Evolutionary conservation across 2,113 vertebrate genomes (phyloP).

Genomic region (Ursus arctos): DNA sequence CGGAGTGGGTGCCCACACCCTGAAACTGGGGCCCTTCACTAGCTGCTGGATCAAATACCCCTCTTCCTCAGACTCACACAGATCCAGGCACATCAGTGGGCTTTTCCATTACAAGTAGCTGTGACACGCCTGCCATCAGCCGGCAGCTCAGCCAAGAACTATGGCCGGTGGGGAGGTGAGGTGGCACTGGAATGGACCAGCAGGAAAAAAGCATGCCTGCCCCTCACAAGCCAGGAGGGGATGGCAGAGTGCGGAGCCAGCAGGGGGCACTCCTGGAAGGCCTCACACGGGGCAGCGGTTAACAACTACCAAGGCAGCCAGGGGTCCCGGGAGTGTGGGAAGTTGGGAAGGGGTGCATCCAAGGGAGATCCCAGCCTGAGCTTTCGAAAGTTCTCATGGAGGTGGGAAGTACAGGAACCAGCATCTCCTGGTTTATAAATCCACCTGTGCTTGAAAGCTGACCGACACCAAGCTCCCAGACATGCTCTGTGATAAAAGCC

Average conservation of each 20-base stretch:
- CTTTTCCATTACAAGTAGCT: background rate
- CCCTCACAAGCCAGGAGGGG: background rate
- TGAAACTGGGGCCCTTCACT: background rate
- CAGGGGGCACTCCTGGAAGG: too few species aligned
- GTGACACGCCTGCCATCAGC: background rate
- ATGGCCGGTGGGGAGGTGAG: background rate
- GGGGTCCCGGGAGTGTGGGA: background rate
- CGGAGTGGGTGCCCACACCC: too few species aligned
- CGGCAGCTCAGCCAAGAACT: background rate
- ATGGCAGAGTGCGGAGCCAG: rapidly evolving
- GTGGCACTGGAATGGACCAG: too few species aligned
- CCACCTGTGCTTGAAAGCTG: background rate
- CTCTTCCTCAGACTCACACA: background rate
- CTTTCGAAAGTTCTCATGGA: background rate
- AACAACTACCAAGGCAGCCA: background rate
- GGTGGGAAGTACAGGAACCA: background rate
- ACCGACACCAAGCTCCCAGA: background rate
- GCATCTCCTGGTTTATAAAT: background rate
- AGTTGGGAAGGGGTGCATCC: background rate
- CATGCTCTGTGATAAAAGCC: too few species aligned
- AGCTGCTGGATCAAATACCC: background rate
- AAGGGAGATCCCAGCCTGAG: background rate
- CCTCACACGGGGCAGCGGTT: background rate
- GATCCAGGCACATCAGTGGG: too few species aligned
- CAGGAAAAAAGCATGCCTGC: background rate